These are phyloP conservation scores for Aphrophora alni DNA, from an alignment of 2,888 invertebrate genomes.

Conservation along the genomic window DNA sequence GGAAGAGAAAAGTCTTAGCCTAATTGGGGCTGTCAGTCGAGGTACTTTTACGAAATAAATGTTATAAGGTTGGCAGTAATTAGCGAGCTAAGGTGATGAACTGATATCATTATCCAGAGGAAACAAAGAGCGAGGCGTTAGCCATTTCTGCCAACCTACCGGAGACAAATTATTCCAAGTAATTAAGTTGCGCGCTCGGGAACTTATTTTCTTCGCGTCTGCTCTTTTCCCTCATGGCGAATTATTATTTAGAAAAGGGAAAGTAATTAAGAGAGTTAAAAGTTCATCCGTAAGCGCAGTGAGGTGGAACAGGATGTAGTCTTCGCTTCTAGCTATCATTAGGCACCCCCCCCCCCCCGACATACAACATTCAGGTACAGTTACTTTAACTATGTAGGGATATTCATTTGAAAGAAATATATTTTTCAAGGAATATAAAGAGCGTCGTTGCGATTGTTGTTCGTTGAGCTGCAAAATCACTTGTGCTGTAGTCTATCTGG, in stretches of 20 bases:
- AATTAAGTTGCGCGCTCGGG: slow-evolving; percentile 40
- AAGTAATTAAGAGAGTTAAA: slow-evolving; percentile 59
- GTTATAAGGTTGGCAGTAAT: not conserved
- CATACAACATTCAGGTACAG: slow-evolving; percentile 47
- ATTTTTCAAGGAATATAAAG: not conserved
- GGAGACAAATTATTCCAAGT: slow-evolving; percentile 50
- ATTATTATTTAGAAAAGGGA: slow-evolving; percentile 42
- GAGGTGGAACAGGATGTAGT: slow-evolving; percentile 48
- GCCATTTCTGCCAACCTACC: slow-evolving; percentile 24
- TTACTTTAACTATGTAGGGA: not conserved
- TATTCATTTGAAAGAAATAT: not conserved
- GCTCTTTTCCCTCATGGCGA: slow-evolving; percentile 22
- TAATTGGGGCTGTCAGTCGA: not conserved
- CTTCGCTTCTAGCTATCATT: not conserved
- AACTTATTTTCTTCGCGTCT: slow-evolving; percentile 28
- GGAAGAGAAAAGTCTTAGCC: not conserved
- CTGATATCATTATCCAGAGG: slow-evolving; percentile 31
- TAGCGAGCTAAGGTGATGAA: slow-evolving; percentile 23
- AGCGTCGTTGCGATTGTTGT: not conserved
- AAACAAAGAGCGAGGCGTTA: slow-evolving; percentile 26
- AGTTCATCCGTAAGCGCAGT: slow-evolving; percentile 65
- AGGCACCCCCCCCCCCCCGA: slow-evolving; percentile 9
- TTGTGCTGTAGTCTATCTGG: not conserved
- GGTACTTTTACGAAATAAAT: not conserved
- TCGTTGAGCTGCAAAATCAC: not conserved